These are phyloP conservation scores for Pionites leucogaster DNA, from an alignment of 2,113 vertebrate species.

Conservation along the genomic window DNA sequence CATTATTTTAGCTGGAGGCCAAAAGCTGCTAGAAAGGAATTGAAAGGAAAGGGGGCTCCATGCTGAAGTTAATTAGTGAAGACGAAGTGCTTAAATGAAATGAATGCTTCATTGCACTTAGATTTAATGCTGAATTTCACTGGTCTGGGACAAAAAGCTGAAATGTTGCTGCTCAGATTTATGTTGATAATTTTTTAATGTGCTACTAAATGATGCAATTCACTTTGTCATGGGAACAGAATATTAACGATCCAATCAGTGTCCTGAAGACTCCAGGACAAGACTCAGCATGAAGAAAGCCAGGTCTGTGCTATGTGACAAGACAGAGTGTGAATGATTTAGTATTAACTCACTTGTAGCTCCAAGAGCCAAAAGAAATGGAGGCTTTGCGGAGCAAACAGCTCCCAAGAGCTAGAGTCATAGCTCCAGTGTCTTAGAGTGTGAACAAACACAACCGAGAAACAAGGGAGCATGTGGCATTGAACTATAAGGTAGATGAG, in stretches of 20 bases:
- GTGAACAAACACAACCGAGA: neutral
- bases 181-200: neutral
- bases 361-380: neutral
- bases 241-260: neutral
- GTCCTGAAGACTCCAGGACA: neutral
- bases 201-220: neutral
- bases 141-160: neutral
- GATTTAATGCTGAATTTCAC: slow-evolving; percentile 18
- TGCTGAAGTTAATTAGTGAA: slow-evolving; percentile 1
- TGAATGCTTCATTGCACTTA: neutral
- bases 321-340: neutral
- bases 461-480: neutral
- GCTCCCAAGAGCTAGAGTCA: neutral
- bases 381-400: neutral
- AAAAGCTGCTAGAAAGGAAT: slow-evolving; percentile 7
- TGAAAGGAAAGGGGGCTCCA: neutral
- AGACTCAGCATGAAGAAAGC: neutral
- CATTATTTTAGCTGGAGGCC: slow-evolving; percentile 30
- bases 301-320: neutral
- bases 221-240: neutral
- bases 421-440: neutral
- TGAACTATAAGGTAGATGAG: neutral
- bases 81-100: slow-evolving; percentile 9
- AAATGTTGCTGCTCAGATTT: slow-evolving; percentile 21
- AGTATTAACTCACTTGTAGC: neutral